phyloP scores from a whole-genome alignment of 2,888 invertebrate genomes.

The Prostheceraeus crozeri region DNA sequence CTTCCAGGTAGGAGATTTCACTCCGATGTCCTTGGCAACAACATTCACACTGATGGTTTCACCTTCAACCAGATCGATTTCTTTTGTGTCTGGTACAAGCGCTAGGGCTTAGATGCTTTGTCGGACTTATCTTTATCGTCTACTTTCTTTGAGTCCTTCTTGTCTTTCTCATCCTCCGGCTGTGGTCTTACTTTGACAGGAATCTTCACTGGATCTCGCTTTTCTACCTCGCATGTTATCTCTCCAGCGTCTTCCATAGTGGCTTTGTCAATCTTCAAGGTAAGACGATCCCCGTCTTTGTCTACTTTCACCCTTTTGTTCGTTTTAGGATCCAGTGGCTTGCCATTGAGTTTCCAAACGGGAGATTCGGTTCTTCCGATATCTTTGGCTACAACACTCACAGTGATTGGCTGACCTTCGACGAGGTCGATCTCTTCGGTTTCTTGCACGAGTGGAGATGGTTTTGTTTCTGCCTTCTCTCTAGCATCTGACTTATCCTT shows the following conservation, averaged over 20 bases:
- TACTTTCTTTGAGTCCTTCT: too few relatives aligned
- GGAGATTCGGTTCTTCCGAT: neutral
- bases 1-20: too few relatives aligned
- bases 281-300: neutral
- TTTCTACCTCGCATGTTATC: neutral
- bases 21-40: too few relatives aligned
- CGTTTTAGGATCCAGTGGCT: neutral
- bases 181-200: conserved; percentile 13
- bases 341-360: conserved; percentile 5
- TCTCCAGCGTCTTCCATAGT: conserved; percentile 12
- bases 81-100: too few relatives aligned
- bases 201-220: neutral
- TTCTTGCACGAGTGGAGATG: too few relatives aligned
- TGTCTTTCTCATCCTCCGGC: too few relatives aligned
- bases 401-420: conserved; percentile 19
- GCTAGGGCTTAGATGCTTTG: neutral
- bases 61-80: too few relatives aligned
- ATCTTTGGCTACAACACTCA: neutral
- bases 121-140: conserved; percentile 20
- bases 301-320: neutral
- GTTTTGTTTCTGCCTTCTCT: too few relatives aligned
- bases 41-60: too few relatives aligned
- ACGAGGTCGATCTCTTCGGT: conserved; percentile 21
- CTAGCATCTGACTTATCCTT: too few relatives aligned
- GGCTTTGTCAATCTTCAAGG: neutral